A percentile compares a stretch with the other conserved stretches of the same genome.
Conservation (phyloP, 1,140 invertebrate species). For the Acromyrmex charruanus region DNA sequence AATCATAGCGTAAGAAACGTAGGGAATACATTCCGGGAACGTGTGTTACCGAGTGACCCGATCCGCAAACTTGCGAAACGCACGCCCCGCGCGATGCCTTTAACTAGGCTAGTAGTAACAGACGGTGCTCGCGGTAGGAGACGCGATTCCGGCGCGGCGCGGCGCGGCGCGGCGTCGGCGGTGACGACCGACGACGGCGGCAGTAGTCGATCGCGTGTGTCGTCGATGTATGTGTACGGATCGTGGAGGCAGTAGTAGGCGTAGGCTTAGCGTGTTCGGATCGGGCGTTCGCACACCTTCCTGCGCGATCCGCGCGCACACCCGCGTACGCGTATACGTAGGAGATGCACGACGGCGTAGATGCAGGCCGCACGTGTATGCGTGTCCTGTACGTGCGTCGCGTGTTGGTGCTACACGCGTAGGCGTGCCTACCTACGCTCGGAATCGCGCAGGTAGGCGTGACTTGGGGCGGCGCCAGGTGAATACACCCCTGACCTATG, state of each 20-base stretch:
- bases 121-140: constrained; percentile 46
- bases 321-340: not conserved
- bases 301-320: constrained; percentile 48
- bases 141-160: constrained; percentile 21
- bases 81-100: constrained; percentile 47
- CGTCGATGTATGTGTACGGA: constrained; percentile 38
- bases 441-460: constrained; percentile 85
- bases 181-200: not conserved
- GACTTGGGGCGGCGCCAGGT: constrained; percentile 85
- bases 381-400: constrained; percentile 69
- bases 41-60: constrained; percentile 74
- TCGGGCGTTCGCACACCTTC: constrained; percentile 58
- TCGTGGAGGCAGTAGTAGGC: constrained; percentile 76
- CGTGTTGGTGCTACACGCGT: constrained; percentile 78
- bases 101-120: constrained; percentile 75
- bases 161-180: not conserved
- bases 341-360: constrained; percentile 7
- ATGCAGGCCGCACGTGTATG: constrained; percentile 19
- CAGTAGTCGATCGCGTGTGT: constrained; percentile 47
- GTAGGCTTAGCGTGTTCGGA: constrained; percentile 69
- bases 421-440: constrained; percentile 80
- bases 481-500: constrained; percentile 83
- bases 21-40: constrained; percentile 48
- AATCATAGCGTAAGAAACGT: not conserved
- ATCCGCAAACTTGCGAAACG: constrained; percentile 72